Conservation (phyloP, 2,888 invertebrate genomes). For the Lapara coniferarum region DNA sequence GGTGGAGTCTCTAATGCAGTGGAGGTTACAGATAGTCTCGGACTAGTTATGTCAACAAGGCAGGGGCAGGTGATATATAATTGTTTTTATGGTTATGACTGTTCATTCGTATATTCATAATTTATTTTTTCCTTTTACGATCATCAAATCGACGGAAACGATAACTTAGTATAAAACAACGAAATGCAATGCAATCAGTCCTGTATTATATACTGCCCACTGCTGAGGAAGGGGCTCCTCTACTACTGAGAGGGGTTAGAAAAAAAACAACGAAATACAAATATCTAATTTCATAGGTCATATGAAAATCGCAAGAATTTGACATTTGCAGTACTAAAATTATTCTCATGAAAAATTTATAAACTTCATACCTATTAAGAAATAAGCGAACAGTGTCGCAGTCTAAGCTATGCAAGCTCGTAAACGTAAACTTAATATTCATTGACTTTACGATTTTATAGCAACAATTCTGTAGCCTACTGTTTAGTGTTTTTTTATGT, state of each 20-base stretch:
- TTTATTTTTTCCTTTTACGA: neutral
- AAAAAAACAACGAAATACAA: too few species aligned
- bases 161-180: too few species aligned
- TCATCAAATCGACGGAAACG: neutral
- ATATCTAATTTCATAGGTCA: too few species aligned
- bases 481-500: slow-evolving; percentile 22
- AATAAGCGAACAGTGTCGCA: slow-evolving; percentile 4
- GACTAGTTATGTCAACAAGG: too few species aligned
- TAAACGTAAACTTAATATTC: slow-evolving; percentile 9
- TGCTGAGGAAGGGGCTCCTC: too few species aligned
- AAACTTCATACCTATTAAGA: neutral
- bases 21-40: too few species aligned
- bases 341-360: neutral
- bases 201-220: too few species aligned
- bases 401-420: neutral
- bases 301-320: too few species aligned
- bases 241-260: too few species aligned
- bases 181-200: too few species aligned
- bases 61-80: too few species aligned
- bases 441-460: slow-evolving; percentile 20
- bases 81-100: neutral
- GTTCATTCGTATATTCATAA: too few species aligned
- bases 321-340: neutral
- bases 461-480: slow-evolving; percentile 22
- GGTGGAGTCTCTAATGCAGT: neutral